Evolutionary conservation across 1,140 invertebrate genomes (phyloP).

Genomic region (Nasonia giraulti): DNA sequence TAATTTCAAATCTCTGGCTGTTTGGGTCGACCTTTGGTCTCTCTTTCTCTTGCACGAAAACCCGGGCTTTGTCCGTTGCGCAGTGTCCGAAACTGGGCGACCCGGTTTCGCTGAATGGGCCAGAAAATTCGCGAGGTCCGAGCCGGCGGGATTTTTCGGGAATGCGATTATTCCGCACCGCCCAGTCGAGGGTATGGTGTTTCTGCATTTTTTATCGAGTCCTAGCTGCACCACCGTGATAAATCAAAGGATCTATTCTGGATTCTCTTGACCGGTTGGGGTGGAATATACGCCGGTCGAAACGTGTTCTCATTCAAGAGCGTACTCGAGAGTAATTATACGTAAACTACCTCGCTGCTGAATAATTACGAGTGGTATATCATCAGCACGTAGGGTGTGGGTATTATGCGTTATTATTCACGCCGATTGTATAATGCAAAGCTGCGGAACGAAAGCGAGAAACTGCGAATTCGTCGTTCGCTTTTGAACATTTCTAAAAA

Average conservation of each 20-base stretch:
- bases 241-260: constrained; percentile 36
- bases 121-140: constrained; percentile 7
- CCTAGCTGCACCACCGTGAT: not conserved
- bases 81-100: not conserved
- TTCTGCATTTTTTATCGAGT: not conserved
- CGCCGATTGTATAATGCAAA: not conserved
- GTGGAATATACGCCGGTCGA: not conserved
- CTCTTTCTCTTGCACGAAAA: not conserved
- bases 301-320: constrained; percentile 18
- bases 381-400: not conserved
- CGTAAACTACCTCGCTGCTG: not conserved
- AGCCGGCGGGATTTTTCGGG: constrained; percentile 13
- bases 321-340: constrained; percentile 10
- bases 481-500: no score
- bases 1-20: constrained; percentile 5
- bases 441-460: not conserved
- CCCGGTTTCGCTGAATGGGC: constrained; percentile 25
- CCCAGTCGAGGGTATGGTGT: constrained; percentile 8
- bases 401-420: not conserved
- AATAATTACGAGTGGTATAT: constrained; percentile 14
- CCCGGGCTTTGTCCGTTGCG: not conserved
- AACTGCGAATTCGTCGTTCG: not conserved
- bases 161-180: constrained; percentile 12
- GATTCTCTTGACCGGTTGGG: constrained; percentile 25
- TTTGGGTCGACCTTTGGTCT: not conserved